Percentiles rank a stretch among this genome's conserved stretches.
Conservation (phyloP, 1,140 invertebrate genomes). For the Drosophila micromelanica region DNA sequence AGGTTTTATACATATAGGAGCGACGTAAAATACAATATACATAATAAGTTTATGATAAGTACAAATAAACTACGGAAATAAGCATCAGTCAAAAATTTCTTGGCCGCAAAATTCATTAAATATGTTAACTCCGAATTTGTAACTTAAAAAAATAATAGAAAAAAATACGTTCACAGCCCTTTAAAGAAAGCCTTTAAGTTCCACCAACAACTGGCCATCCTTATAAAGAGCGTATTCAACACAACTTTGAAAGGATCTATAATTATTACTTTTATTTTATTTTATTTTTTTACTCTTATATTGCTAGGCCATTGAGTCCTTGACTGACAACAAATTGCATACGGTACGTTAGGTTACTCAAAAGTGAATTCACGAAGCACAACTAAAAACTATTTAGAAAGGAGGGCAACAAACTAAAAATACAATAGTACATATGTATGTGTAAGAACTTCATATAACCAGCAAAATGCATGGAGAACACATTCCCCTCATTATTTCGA, state of each 20-base stretch:
- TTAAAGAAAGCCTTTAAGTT: constrained; percentile 7
- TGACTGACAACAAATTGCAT: constrained; percentile 75
- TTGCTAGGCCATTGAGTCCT: constrained; percentile 73
- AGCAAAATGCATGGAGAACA: constrained; percentile 84
- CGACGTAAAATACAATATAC: constrained; percentile 73
- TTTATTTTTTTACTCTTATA: constrained; percentile 32
- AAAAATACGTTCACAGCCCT: constrained; percentile 15
- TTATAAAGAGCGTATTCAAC: constrained; percentile 12
- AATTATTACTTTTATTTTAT: constrained; percentile 7
- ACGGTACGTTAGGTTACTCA: constrained; percentile 62
- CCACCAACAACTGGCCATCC: constrained; percentile 25
- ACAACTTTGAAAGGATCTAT: constrained; percentile 11
- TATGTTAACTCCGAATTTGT: constrained; percentile 43
- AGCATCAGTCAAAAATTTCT: constrained; percentile 82
- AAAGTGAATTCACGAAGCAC: constrained; percentile 72
- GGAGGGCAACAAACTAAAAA: constrained; percentile 67
- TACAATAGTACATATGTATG: constrained; percentile 54
- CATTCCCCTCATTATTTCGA: constrained; percentile 84
- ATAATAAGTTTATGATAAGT: constrained; percentile 61
- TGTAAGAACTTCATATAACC: constrained; percentile 67
- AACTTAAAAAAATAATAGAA: constrained; percentile 27
- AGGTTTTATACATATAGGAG: constrained; percentile 77
- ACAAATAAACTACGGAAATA: constrained; percentile 71
- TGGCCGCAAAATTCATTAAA: constrained; percentile 69
- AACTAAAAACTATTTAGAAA: constrained; percentile 76